Conservation (phyloP, 2,888 invertebrate species). For the Ormyrus labotus region DNA sequence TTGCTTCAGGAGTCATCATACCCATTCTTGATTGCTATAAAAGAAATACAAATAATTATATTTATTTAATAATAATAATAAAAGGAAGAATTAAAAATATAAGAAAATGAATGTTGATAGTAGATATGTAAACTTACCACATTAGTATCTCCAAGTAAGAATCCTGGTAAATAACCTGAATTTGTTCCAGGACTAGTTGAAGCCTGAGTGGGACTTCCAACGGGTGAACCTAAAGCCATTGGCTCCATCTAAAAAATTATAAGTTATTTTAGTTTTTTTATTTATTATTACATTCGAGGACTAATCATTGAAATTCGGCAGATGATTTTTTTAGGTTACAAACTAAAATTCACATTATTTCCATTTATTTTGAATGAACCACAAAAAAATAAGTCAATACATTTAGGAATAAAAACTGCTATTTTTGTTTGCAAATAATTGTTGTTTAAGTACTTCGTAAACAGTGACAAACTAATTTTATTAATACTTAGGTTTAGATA, state of each 20-base stretch:
- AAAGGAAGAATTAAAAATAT: conserved; percentile 5
- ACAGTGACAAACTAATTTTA: too few relatives aligned
- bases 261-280: neutral
- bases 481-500: too few relatives aligned
- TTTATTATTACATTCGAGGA: too few relatives aligned
- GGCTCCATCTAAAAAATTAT: conserved; percentile 82
- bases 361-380: too few relatives aligned
- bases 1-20: conserved; percentile 62
- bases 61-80: neutral
- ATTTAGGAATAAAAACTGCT: too few relatives aligned
- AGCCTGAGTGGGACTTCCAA: conserved; percentile 84
- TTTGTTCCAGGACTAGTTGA: conserved; percentile 80
- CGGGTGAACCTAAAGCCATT: conserved; percentile 84
- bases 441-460: too few relatives aligned
- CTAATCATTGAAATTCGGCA: too few relatives aligned
- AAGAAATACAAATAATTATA: conserved; percentile 37
- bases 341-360: too few relatives aligned
- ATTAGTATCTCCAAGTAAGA: conserved; percentile 85
- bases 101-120: conserved; percentile 7
- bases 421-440: too few relatives aligned
- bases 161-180: conserved; percentile 86
- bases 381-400: too few relatives aligned
- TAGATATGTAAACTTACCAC: conserved; percentile 69
- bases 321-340: too few relatives aligned
- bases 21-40: conserved; percentile 68